phyloP scores from a whole-genome alignment of 2,113 vertebrate species.

The Cyprinodon tularosa region DNA sequence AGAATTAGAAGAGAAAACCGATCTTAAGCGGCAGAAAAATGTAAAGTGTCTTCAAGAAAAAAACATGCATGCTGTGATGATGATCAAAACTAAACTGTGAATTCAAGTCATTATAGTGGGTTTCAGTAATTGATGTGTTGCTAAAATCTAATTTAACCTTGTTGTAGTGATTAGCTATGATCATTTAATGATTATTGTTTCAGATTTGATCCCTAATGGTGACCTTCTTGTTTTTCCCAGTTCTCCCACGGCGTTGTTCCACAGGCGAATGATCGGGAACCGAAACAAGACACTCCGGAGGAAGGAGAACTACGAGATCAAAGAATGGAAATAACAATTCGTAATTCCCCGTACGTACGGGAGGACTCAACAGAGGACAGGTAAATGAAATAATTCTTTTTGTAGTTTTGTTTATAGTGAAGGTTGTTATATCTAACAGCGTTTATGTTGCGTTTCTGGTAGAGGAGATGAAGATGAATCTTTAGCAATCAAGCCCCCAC shows the following conservation, averaged over 20 bases:
- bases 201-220: constrained; percentile 5
- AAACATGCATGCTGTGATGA: not conserved
- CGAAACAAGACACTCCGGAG: constrained; percentile 96
- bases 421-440: not conserved
- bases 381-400: constrained; percentile 59
- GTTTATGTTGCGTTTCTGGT: constrained; percentile 24
- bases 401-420: not conserved
- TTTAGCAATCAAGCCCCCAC: constrained; percentile 96
- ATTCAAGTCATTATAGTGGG: not conserved
- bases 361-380: constrained; percentile 96
- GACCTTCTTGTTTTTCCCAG: constrained; percentile 37
- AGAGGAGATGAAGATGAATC: constrained; percentile 98
- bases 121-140: not conserved
- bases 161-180: not conserved
- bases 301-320: constrained; percentile 98
- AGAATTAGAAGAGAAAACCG: constrained; percentile 94
- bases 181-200: not conserved
- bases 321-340: constrained; percentile 98
- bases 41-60: constrained; percentile 77
- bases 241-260: constrained; percentile 62
- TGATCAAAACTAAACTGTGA: not conserved
- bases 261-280: constrained; percentile 97
- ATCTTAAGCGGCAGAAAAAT: constrained; percentile 90
- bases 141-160: not conserved
- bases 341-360: constrained; percentile 92